These are phyloP conservation scores for Meta bourneti DNA, from an alignment of 2,888 invertebrate genomes.

Conservation along the genomic window DNA sequence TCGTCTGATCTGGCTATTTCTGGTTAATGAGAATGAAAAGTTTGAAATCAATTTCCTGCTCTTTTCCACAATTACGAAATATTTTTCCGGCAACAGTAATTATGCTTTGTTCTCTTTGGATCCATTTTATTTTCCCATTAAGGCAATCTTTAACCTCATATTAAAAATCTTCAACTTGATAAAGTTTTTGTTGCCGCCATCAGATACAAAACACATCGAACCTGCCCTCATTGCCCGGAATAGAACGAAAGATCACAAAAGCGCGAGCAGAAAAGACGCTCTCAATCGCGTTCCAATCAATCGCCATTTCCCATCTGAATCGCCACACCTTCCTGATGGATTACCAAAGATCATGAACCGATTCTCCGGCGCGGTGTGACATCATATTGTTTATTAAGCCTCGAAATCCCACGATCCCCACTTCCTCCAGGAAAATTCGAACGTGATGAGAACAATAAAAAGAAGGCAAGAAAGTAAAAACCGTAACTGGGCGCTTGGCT, in stretches of 20 bases:
- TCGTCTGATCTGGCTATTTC: too few species aligned
- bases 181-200: too few species aligned
- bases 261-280: background rate
- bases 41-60: too few species aligned
- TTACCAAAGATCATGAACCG: background rate
- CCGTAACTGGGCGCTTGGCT: background rate
- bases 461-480: background rate
- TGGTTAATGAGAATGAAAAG: too few species aligned
- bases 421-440: constrained; percentile 6
- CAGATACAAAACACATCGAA: too few species aligned
- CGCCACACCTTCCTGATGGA: background rate
- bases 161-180: too few species aligned
- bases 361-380: background rate
- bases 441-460: background rate
- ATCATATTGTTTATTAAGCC: background rate
- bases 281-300: background rate
- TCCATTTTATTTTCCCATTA: too few species aligned
- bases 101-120: too few species aligned
- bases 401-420: constrained; percentile 1
- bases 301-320: background rate
- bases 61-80: too few species aligned
- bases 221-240: background rate
- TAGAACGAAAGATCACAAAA: background rate
- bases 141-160: too few species aligned
- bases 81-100: too few species aligned